A percentile compares a stretch with the other conserved stretches of the same genome.
Evolutionary conservation across 2,797 vertebrate genomes (phyloP).

Genomic region (Darevskia mixta): DNA sequence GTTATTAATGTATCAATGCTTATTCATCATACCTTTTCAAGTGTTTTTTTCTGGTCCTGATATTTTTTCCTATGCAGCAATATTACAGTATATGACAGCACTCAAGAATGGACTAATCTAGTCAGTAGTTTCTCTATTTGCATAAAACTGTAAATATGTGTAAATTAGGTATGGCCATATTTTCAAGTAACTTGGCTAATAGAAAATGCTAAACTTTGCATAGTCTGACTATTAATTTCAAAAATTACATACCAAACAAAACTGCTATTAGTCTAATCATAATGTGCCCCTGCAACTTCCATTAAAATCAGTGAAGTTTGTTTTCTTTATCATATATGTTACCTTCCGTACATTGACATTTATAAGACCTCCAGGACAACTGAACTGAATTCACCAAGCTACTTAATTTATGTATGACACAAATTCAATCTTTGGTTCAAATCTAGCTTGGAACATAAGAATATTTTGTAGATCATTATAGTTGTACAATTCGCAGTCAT

Average conservation of each 20-base stretch:
- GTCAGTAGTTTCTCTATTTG: background rate
- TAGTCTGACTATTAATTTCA: conserved; percentile 65
- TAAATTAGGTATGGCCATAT: conserved; percentile 10
- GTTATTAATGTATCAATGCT: background rate
- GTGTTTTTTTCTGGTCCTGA: conserved; percentile 12
- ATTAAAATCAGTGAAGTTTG: conserved; percentile 58
- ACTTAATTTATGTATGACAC: conserved; percentile 59
- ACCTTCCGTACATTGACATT: conserved; percentile 80
- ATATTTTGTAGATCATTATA: background rate
- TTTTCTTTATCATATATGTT: conserved; percentile 77
- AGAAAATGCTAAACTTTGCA: conserved; percentile 40
- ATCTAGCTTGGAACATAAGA: conserved; percentile 33
- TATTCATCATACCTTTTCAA: conserved; percentile 8
- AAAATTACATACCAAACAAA: conserved; percentile 68
- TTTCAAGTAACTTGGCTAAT: conserved; percentile 34
- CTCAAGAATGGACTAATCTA: conserved; percentile 18
- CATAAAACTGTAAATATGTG: conserved; percentile 24
- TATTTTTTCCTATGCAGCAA: background rate
- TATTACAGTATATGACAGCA: conserved; percentile 9
- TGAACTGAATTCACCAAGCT: conserved; percentile 78
- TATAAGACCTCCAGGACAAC: conserved; percentile 83
- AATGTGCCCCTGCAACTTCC: conserved; percentile 64
- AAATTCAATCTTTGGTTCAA: conserved; percentile 42
- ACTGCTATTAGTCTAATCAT: conserved; percentile 53
- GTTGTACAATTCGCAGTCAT: background rate